Percentiles rank a stretch among this genome's conserved stretches.
These are phyloP conservation scores for Boloria selene DNA, from an alignment of 2,888 invertebrate species.

Conservation along the genomic window DNA sequence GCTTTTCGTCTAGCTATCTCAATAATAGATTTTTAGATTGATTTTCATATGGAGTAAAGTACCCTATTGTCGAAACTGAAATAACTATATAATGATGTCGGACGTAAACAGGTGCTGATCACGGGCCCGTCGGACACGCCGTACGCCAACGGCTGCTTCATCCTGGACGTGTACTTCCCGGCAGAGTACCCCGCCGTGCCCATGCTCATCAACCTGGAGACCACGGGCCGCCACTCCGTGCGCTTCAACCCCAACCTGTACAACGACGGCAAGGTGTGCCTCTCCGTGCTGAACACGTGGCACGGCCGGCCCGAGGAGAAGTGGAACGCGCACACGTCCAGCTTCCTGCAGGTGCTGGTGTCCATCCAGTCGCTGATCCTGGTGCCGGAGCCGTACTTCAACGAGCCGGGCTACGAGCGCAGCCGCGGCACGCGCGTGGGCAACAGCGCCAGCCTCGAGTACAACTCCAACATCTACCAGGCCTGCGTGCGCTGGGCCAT, in stretches of 20 bases:
- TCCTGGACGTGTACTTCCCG: constrained; percentile 95
- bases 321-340: constrained; percentile 98
- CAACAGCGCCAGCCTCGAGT: constrained; percentile 94
- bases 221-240: constrained; percentile 93
- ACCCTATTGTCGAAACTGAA: constrained; percentile 61
- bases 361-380: constrained; percentile 96
- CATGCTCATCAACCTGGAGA: constrained; percentile 95
- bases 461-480: constrained; percentile 97
- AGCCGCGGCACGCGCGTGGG: constrained; percentile 94
- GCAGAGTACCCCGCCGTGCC: constrained; percentile 92
- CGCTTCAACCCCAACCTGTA: constrained; percentile 97
- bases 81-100: not conserved
- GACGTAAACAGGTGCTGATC: constrained; percentile 87
- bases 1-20: no score
- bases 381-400: constrained; percentile 96
- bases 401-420: constrained; percentile 96
- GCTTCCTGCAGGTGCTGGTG: constrained; percentile 95
- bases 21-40: no score
- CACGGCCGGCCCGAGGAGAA: constrained; percentile 98
- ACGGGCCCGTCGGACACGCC: constrained; percentile 96
- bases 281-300: constrained; percentile 98
- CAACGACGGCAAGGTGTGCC: constrained; percentile 96
- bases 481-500: constrained; percentile 98
- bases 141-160: constrained; percentile 95
- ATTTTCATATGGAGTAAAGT: no score